These are phyloP conservation scores for Mormyrops boulengeri DNA, from an alignment of 2,797 vertebrate species.

Conservation along the genomic window DNA sequence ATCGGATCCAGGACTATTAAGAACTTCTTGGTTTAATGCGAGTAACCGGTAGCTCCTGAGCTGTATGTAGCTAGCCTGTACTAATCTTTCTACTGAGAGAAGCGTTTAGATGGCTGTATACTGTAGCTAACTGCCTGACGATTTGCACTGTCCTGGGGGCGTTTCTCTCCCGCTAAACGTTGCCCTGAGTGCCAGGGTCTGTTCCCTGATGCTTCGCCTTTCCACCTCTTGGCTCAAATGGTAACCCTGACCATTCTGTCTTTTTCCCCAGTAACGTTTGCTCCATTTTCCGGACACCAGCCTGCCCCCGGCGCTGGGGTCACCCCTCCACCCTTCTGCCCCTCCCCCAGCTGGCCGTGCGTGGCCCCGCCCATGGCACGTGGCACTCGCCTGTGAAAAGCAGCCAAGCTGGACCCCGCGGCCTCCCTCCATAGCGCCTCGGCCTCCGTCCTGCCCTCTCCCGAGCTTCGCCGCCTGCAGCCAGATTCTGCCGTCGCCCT, in stretches of 20 bases:
- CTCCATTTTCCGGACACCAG: constrained; percentile 21
- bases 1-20: neutral
- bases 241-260: neutral
- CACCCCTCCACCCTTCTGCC: constrained; percentile 36
- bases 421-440: constrained; percentile 68
- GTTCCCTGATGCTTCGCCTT: neutral
- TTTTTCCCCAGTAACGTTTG: constrained; percentile 37
- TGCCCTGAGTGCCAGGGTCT: neutral
- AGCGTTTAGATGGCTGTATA: neutral
- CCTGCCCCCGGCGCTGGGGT: constrained; percentile 8
- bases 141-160: neutral
- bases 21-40: neutral
- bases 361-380: constrained; percentile 72
- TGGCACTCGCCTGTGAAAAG: constrained; percentile 72
- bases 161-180: neutral
- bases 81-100: neutral
- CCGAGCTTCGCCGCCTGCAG: constrained; percentile 41
- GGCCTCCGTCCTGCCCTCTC: constrained; percentile 60
- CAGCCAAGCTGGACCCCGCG: constrained; percentile 94
- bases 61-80: neutral
- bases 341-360: constrained; percentile 44
- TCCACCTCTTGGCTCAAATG: neutral
- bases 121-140: neutral
- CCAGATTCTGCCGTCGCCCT: constrained; percentile 52
- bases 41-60: neutral